Percentiles rank a stretch among this genome's conserved stretches.
These are phyloP conservation scores for Boloria euphrosyne DNA, from an alignment of 2,888 invertebrate genomes.

Conservation along the genomic window DNA sequence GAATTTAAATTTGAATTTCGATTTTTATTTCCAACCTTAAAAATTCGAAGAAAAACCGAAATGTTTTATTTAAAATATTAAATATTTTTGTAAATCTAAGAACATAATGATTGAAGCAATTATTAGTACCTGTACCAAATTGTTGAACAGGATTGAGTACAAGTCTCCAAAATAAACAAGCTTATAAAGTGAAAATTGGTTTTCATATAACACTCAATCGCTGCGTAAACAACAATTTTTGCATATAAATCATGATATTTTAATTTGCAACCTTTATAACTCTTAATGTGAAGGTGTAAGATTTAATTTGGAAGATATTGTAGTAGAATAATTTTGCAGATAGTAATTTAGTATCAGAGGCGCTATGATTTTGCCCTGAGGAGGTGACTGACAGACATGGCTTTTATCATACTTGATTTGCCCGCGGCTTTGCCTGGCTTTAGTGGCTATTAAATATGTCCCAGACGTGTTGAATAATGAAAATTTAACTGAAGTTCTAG, in stretches of 20 bases:
- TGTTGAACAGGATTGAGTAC: too few species aligned
- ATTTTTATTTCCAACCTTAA: too few species aligned
- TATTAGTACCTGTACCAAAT: too few species aligned
- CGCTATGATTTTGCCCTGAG: slow-evolving; percentile 30
- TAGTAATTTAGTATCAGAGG: slow-evolving; percentile 27
- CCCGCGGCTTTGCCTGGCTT: not conserved
- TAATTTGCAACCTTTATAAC: not conserved
- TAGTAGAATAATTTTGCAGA: not conserved
- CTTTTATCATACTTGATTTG: slow-evolving; percentile 13
- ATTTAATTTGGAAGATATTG: not conserved
- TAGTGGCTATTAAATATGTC: too few species aligned
- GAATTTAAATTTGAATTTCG: too few species aligned
- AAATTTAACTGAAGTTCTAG: too few species aligned
- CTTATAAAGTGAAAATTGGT: slow-evolving; percentile 18
- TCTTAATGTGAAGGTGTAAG: not conserved
- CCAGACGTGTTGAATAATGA: too few species aligned
- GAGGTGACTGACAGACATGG: slow-evolving; percentile 22
- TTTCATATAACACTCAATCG: slow-evolving; percentile 11
- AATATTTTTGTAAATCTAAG: too few species aligned
- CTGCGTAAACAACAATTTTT: slow-evolving; percentile 28
- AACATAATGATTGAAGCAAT: too few species aligned
- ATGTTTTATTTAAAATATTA: too few species aligned
- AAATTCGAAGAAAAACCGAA: too few species aligned
- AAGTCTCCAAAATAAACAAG: not conserved
- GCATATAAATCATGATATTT: slow-evolving; percentile 23